Evolutionary conservation across 1,140 invertebrate genomes (phyloP).

Genomic region (Microplitis demolitor): DNA sequence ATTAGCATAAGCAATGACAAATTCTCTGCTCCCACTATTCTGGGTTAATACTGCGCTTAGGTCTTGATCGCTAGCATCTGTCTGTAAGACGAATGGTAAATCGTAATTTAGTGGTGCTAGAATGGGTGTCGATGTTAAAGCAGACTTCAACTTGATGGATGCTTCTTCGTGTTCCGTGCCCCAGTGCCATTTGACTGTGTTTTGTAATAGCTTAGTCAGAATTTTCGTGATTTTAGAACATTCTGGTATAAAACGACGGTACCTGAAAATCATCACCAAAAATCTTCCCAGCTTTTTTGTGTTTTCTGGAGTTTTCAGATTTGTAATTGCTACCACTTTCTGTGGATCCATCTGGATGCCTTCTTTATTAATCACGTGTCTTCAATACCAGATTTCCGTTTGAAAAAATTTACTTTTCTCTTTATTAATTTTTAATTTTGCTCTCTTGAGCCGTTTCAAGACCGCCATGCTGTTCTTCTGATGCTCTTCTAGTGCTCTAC

Average conservation of each 20-base stretch:
- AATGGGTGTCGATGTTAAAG: neutral
- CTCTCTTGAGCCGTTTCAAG: slow-evolving; percentile 28
- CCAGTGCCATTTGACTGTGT: slow-evolving; percentile 39
- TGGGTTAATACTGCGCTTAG: slow-evolving; percentile 43
- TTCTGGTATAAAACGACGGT: slow-evolving; percentile 49
- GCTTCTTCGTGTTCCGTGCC: slow-evolving; percentile 18
- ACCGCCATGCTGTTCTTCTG: slow-evolving; percentile 29
- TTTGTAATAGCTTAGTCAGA: slow-evolving; percentile 36
- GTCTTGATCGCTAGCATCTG: slow-evolving; percentile 42
- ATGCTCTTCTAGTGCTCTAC: slow-evolving; percentile 21
- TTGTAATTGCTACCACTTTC: slow-evolving; percentile 36
- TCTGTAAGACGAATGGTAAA: slow-evolving; percentile 38
- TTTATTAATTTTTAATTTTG: slow-evolving; percentile 32
- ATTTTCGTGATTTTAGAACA: slow-evolving; percentile 41
- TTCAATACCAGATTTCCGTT: slow-evolving; percentile 36
- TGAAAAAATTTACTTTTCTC: slow-evolving; percentile 39
- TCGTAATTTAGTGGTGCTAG: slow-evolving; percentile 36
- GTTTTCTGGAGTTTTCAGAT: slow-evolving; percentile 8
- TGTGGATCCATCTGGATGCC: slow-evolving; percentile 38
- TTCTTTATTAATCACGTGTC: slow-evolving; percentile 33
- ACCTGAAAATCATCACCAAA: slow-evolving; percentile 44
- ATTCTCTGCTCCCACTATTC: slow-evolving; percentile 26
- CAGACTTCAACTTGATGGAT: neutral
- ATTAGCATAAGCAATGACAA: slow-evolving; percentile 53
- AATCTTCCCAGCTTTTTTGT: slow-evolving; percentile 40